phyloP scores from a whole-genome alignment of 2,888 invertebrate genomes.

The Lissocephala sabroskyi region DNA sequence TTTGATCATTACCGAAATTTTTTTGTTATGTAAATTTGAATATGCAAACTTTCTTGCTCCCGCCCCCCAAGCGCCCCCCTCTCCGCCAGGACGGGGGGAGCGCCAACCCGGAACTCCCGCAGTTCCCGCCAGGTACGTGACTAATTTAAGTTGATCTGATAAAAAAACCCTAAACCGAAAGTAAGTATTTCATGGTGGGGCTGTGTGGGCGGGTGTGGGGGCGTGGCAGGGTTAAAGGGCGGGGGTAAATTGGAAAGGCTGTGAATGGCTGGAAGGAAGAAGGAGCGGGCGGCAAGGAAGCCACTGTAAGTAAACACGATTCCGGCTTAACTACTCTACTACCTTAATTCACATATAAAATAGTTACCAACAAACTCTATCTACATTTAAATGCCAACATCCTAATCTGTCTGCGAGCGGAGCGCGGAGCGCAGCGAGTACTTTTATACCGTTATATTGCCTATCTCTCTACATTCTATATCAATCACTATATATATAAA shows the following conservation, averaged over 20 bases:
- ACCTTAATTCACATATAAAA: constrained; percentile 7
- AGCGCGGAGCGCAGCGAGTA: constrained; percentile 19
- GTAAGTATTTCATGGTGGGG: constrained; percentile 50
- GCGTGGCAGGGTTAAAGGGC: constrained; percentile 1
- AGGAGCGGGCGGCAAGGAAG: constrained; percentile 64
- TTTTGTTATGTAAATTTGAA: constrained; percentile 42
- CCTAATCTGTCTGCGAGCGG: constrained; percentile 26
- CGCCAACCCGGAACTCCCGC: constrained; percentile 35
- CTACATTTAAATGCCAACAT: constrained; percentile 22
- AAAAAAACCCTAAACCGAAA: constrained; percentile 38
- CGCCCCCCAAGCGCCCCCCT: constrained; percentile 32
- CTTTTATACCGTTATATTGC: constrained; percentile 16
- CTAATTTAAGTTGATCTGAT: constrained; percentile 49
- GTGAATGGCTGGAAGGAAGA: not conserved
- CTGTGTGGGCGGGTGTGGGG: not conserved
- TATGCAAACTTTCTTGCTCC: constrained; percentile 27
- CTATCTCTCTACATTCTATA: no score
- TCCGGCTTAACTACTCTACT: constrained; percentile 18
- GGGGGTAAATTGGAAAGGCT: constrained; percentile 16
- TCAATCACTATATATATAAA: no score
- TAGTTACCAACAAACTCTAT: constrained; percentile 10
- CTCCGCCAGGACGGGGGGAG: constrained; percentile 1
- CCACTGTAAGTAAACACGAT: constrained; percentile 66
- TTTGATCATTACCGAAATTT: constrained; percentile 5
- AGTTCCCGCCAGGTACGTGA: constrained; percentile 44